phyloP scores from a whole-genome alignment of 2,797 vertebrate genomes.

The Rhinoraja longicauda region DNA sequence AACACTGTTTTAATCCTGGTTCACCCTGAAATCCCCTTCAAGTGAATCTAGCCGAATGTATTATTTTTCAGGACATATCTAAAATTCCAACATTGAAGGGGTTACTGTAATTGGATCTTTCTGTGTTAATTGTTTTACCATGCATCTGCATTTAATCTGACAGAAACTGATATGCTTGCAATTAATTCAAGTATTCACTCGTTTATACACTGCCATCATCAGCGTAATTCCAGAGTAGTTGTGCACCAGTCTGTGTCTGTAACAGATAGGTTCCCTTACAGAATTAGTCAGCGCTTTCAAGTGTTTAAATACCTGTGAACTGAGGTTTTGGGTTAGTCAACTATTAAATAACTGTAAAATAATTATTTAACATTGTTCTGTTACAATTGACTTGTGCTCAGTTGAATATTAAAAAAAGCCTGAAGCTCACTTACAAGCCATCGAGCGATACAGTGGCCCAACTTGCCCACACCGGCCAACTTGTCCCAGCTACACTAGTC shows the following conservation, averaged over 20 bases:
- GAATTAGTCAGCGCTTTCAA: conserved; percentile 6
- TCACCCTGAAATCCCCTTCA: neutral
- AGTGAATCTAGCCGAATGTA: neutral
- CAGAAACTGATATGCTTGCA: conserved; percentile 37
- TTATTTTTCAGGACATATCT: conserved; percentile 5
- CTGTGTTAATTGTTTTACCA: conserved; percentile 34
- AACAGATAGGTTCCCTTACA: conserved; percentile 22
- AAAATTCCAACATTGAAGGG: conserved; percentile 16
- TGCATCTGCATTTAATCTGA: conserved; percentile 34
- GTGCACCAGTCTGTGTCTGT: conserved; percentile 29
- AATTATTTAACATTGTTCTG: neutral
- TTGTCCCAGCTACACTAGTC: too few relatives aligned
- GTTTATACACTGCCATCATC: conserved; percentile 12
- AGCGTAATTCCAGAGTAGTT: conserved; percentile 7
- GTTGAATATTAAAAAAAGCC: neutral
- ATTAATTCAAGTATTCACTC: conserved; percentile 38
- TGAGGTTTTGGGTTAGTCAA: conserved; percentile 32
- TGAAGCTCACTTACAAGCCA: neutral
- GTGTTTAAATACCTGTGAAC: conserved; percentile 32
- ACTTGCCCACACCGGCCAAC: too few relatives aligned
- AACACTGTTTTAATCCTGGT: neutral
- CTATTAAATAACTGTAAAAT: conserved; percentile 26
- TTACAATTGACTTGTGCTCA: neutral
- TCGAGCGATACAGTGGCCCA: too few relatives aligned
- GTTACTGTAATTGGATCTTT: conserved; percentile 33